Base-by-base conservation (phyloP, 2,888 invertebrate genomes). In the Eupeodes latifasciatus region DNA sequence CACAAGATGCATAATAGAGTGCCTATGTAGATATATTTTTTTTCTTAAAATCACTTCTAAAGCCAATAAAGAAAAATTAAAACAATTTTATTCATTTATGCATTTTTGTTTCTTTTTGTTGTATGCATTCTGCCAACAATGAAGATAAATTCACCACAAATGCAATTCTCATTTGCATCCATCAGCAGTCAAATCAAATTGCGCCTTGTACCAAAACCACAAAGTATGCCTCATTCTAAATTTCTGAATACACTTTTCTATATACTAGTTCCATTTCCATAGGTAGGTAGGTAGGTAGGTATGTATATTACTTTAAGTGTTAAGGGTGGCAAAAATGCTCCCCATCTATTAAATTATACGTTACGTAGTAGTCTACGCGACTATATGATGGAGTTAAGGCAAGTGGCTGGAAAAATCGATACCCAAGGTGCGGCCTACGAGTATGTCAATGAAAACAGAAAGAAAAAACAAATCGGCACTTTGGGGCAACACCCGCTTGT, bases 381-480 rank as follows among this genome's bases (percentile, higher is more conserved):
- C 61, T n/a, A 53, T n/a, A 53, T 0, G 10, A 5, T 40, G 10
- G 10, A 51, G 16, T 40, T 9, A 51, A 36, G 12, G 40, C 59
- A 72, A 81, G 67, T 71, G 66, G 12, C 55, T 61, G 14, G 86
- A 82, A 86, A 86, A 87, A 87, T 83, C 86, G 71, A 83, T 87
- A 76, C 49, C 53, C 75, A 83, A 87, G 86, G 86, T 83, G 86
- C 86, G 86, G 86, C 79, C 86, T 82, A 19, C 19, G 19, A 19
- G 19, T 19, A 82, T 86, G 82, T 78, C 85, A 86, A 76, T 76
- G 83, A 71, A 72, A 71, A 71, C 47, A 62, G 14, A 61, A 49
- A 67, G 0, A n/a, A 16, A 61, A 61, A 69, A 16, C 36, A 36
- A 69, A 36, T 47, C 44, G 83, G 66, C 71, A 67, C 76, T 83